Evolutionary conservation across 2,888 invertebrate genomes (phyloP).

Genomic region (Mythimna lalbum): DNA sequence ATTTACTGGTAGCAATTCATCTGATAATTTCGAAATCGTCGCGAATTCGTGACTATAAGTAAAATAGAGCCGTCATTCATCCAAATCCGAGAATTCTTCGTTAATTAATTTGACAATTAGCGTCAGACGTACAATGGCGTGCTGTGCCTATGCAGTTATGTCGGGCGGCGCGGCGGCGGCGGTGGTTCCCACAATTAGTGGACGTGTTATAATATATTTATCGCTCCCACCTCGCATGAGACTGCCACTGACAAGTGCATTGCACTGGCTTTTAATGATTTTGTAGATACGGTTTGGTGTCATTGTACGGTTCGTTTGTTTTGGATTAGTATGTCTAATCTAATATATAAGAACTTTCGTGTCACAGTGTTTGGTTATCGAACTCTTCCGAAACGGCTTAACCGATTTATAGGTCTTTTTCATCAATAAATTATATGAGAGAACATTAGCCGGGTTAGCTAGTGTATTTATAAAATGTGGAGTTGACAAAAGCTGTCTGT

Average conservation of each 20-base stretch:
- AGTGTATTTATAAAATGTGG: neutral
- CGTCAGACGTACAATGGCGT: conserved; percentile 55
- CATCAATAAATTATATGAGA: too few species aligned
- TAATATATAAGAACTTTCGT: too few species aligned
- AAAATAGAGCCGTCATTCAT: conserved; percentile 42
- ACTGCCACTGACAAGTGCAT: conserved; percentile 63
- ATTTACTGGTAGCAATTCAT: conserved; percentile 29
- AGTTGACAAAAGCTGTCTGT: neutral
- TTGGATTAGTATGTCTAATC: conserved; percentile 5
- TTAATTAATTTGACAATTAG: conserved; percentile 60
- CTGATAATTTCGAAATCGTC: conserved; percentile 20
- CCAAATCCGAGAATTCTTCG: conserved; percentile 50
- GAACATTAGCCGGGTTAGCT: too few species aligned
- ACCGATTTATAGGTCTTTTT: too few species aligned
- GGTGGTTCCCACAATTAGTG: conserved; percentile 70
- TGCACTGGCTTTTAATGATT: conserved; percentile 58
- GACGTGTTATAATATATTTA: conserved; percentile 66
- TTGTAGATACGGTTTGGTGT: conserved; percentile 33
- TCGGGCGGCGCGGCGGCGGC: conserved; percentile 58
- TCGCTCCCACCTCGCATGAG: conserved; percentile 65
- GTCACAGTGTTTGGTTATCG: too few species aligned
- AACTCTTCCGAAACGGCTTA: too few species aligned
- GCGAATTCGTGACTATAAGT: conserved; percentile 38
- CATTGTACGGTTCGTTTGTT: conserved; percentile 29
- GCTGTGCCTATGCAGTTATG: conserved; percentile 56